A percentile compares a stretch with the other conserved stretches of the same genome.
phyloP scores from a whole-genome alignment of 2,113 vertebrate species.

The Bufo gargarizans region DNA sequence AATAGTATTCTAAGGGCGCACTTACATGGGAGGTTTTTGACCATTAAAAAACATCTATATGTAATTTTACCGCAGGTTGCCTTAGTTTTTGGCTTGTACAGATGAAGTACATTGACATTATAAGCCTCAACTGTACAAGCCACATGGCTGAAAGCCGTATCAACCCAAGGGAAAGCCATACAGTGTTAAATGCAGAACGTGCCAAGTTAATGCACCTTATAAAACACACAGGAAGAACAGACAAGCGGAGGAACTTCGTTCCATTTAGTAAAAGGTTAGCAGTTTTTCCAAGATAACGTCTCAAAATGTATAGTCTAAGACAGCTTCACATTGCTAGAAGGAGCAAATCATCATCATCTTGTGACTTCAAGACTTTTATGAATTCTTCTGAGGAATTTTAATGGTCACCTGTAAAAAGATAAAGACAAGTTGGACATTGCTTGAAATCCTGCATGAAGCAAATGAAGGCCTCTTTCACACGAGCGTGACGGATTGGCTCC shows the following conservation, averaged over 20 bases:
- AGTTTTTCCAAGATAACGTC: no score
- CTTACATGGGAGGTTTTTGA: background rate
- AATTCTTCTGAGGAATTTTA: constrained; percentile 90
- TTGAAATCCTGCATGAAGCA: background rate
- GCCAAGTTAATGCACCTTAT: no score
- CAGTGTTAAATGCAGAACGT: no score
- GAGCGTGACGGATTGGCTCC: no score
- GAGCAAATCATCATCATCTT: background rate
- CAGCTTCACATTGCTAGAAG: background rate
- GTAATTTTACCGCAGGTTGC: no score
- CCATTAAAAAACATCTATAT: no score
- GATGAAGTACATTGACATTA: no score
- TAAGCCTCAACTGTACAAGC: no score
- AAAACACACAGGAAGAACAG: background rate
- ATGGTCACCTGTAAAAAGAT: constrained; percentile 81
- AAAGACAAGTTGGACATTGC: constrained; percentile 15
- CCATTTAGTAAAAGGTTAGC: background rate
- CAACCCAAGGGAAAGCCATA: no score
- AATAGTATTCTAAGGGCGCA: background rate
- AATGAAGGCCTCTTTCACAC: no score
- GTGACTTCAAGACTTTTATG: constrained; percentile 56
- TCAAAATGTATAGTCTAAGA: background rate
- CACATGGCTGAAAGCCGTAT: no score
- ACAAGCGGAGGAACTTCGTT: background rate
- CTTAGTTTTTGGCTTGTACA: no score